A percentile compares a stretch with the other conserved stretches of the same genome.
Conservation (phyloP, 2,888 invertebrate genomes). For the Encarsia formosa region DNA sequence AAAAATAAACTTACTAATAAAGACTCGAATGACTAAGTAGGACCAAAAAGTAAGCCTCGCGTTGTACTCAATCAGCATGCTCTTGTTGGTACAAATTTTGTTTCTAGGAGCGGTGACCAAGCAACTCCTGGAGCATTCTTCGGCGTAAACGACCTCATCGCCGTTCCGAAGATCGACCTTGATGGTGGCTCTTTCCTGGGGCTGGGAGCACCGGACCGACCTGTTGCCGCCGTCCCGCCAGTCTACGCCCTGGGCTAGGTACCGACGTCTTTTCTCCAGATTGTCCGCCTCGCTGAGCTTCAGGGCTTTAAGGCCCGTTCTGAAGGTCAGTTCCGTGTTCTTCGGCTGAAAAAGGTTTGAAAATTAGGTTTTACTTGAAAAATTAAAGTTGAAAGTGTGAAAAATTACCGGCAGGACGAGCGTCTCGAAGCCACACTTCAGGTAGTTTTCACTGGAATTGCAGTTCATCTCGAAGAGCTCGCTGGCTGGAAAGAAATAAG, state of each 20-base stretch:
- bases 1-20: conserved; percentile 46
- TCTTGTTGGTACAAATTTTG: conserved; percentile 59
- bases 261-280: conserved; percentile 29
- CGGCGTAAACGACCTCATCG: not conserved
- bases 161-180: not conserved
- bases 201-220: not conserved
- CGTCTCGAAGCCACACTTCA: conserved; percentile 8
- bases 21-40: conserved; percentile 61
- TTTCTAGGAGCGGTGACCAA: conserved; percentile 58
- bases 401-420: not conserved
- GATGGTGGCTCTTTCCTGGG: not conserved
- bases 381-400: not conserved
- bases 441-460: not conserved
- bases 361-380: too few relatives aligned
- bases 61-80: conserved; percentile 61
- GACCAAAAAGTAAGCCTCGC: conserved; percentile 68
- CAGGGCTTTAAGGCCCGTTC: conserved; percentile 7
- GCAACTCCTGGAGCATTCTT: conserved; percentile 50
- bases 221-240: conserved; percentile 18
- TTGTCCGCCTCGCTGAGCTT: conserved; percentile 32
- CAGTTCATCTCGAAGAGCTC: conserved; percentile 40
- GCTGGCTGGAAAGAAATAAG: conserved; percentile 62
- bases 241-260: conserved; percentile 24
- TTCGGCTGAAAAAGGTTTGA: not conserved
- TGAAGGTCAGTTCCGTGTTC: not conserved